phyloP scores from a whole-genome alignment of 2,797 vertebrate genomes.

The Mus minutoides region DNA sequence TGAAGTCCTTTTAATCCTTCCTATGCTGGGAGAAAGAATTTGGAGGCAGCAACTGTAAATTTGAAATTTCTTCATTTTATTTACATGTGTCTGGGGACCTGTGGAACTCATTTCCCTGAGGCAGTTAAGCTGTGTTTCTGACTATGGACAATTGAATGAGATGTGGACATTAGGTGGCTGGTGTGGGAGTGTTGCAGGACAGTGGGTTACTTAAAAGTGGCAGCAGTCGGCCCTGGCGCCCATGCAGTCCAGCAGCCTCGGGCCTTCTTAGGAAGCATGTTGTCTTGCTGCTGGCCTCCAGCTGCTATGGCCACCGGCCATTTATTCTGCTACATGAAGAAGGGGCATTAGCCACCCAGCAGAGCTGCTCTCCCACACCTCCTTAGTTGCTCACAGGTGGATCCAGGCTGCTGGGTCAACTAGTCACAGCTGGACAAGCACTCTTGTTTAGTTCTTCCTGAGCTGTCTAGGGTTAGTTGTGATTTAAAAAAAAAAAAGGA shows the following conservation, averaged over 20 bases:
- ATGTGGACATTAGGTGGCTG: constrained; percentile 73
- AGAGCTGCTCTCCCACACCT: not conserved
- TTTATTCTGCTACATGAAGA: not conserved
- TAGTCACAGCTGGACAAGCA: not conserved
- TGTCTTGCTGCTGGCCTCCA: not conserved
- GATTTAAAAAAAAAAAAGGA: not conserved
- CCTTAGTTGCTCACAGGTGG: not conserved
- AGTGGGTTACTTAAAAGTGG: not conserved
- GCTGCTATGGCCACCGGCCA: accelerated
- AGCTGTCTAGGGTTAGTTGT: not conserved
- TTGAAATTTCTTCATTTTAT: constrained; percentile 86
- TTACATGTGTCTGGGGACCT: constrained; percentile 87
- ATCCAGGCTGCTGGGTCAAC: too few species aligned
- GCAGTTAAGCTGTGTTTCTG: constrained; percentile 75
- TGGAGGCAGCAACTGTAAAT: constrained; percentile 82
- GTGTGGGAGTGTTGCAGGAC: constrained; percentile 41
- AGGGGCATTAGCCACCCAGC: not conserved
- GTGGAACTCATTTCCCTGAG: constrained; percentile 77
- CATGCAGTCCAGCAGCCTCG: not conserved
- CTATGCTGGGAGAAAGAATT: constrained; percentile 83
- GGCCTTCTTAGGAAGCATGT: not conserved
- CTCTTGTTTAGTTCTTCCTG: not conserved
- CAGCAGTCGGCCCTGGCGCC: not conserved
- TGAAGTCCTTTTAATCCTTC: constrained; percentile 88
- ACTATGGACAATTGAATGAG: constrained; percentile 82